Conservation (phyloP, 2,113 vertebrate species). For the Perca schrenkii region DNA sequence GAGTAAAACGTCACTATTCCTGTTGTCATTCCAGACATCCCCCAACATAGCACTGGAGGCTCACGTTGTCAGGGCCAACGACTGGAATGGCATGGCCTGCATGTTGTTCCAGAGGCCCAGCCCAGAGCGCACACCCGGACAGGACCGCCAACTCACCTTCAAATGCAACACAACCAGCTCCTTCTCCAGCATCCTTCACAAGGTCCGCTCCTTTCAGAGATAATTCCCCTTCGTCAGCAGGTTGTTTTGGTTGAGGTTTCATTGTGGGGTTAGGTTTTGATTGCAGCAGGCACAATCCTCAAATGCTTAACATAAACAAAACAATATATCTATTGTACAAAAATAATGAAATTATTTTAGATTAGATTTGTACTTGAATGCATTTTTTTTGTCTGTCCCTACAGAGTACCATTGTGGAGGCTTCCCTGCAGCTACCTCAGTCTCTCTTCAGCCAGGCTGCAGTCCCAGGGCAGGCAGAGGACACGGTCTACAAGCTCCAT, state of each 20-base stretch:
- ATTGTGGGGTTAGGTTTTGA: neutral
- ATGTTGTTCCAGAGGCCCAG: slow-evolving; percentile 93
- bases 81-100: slow-evolving; percentile 97
- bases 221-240: neutral
- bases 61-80: slow-evolving; percentile 89
- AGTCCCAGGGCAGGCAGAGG: slow-evolving; percentile 85
- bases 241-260: neutral
- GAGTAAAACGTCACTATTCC: neutral
- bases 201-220: slow-evolving; percentile 80
- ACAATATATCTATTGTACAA: neutral
- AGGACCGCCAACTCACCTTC: slow-evolving; percentile 94
- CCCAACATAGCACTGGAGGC: slow-evolving; percentile 97
- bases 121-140: slow-evolving; percentile 84
- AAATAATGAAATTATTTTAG: neutral
- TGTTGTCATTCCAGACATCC: slow-evolving; percentile 88
- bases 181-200: slow-evolving; percentile 91
- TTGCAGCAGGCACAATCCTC: neutral
- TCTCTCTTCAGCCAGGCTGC: slow-evolving; percentile 88
- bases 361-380: neutral
- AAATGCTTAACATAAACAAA: neutral
- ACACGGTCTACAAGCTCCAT: slow-evolving; percentile 91
- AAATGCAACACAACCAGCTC: slow-evolving; percentile 96
- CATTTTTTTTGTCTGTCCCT: slow-evolving; percentile 29
- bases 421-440: slow-evolving; percentile 93
- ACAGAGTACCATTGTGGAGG: slow-evolving; percentile 94